Conservation (phyloP, 2,888 invertebrate genomes). For the Stomorhina lunata region DNA sequence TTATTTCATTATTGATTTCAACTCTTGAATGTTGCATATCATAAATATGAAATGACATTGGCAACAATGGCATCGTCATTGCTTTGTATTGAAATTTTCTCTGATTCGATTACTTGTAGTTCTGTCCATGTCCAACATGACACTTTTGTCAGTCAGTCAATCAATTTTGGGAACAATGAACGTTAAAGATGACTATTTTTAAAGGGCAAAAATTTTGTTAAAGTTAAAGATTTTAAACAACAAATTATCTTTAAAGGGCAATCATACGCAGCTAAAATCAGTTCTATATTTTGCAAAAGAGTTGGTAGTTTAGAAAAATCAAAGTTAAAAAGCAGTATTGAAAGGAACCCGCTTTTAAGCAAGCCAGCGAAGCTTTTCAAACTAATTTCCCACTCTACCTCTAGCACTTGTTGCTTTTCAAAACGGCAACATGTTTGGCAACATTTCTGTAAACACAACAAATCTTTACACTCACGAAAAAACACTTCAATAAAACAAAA, state of each 20-base stretch:
- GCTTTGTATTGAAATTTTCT: neutral
- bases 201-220: no score
- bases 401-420: slow-evolving; percentile 40
- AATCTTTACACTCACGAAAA: neutral
- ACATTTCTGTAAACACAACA: neutral
- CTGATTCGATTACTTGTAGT: neutral
- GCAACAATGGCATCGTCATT: slow-evolving; percentile 17
- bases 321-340: no score
- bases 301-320: no score
- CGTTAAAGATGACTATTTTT: no score
- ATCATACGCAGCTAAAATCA: no score
- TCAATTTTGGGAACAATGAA: neutral
- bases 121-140: neutral
- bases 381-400: neutral
- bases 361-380: slow-evolving; percentile 1
- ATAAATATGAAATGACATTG: slow-evolving; percentile 49
- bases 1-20: neutral
- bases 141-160: slow-evolving; percentile 21
- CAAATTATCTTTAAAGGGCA: no score
- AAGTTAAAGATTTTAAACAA: no score
- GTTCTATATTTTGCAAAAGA: no score
- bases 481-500: neutral
- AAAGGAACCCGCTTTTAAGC: no score
- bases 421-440: slow-evolving; percentile 4
- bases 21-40: slow-evolving; percentile 37